phyloP scores from a whole-genome alignment of 2,113 vertebrate genomes.

The Vombatus ursinus region DNA sequence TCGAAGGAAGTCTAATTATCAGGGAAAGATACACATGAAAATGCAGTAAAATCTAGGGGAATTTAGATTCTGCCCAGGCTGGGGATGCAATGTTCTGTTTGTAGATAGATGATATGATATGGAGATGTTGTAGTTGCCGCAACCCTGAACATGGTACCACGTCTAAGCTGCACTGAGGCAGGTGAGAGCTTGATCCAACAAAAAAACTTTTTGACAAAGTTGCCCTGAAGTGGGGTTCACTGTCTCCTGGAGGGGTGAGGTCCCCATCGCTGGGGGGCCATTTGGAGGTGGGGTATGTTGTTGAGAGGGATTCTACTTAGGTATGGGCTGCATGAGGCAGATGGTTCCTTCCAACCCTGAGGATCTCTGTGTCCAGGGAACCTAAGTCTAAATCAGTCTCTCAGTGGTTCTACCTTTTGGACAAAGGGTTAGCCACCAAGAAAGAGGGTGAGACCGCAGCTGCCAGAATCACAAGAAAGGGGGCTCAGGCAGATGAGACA shows the following conservation, averaged over 20 bases:
- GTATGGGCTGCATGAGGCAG: not conserved
- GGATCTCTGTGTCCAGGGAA: not conserved
- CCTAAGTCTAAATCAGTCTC: not conserved
- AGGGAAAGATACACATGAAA: not conserved
- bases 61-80: conserved; percentile 10
- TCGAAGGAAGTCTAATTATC: conserved; percentile 27
- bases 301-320: not conserved
- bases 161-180: not conserved
- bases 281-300: not conserved
- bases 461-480: not conserved
- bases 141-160: not conserved
- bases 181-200: not conserved
- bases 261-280: not conserved
- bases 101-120: not conserved
- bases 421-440: not conserved
- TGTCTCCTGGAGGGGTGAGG: not conserved
- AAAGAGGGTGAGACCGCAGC: not conserved
- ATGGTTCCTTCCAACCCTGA: not conserved
- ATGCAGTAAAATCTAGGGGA: not conserved
- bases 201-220: not conserved
- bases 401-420: not conserved
- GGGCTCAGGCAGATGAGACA: not conserved
- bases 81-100: not conserved
- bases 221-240: not conserved
- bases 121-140: not conserved